Evolutionary conservation across 2,113 vertebrate species (phyloP).

Genomic region (Cyanistes caeruleus): DNA sequence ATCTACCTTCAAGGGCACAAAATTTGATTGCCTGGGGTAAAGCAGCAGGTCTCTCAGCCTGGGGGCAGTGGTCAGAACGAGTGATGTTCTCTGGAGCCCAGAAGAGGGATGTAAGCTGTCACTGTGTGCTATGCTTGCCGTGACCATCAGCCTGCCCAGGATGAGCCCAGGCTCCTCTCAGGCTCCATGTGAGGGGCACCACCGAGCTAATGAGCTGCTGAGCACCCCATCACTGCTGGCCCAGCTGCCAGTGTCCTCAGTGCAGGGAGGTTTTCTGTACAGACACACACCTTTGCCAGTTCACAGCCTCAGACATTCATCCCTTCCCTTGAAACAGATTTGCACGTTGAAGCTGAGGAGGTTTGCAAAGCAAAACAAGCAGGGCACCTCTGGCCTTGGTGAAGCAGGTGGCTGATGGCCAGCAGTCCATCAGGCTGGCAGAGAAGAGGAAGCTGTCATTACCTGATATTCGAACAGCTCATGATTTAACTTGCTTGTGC

Average conservation of each 20-base stretch:
- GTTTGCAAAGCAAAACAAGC: neutral
- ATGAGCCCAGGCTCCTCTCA: neutral
- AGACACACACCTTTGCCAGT: neutral
- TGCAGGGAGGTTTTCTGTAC: neutral
- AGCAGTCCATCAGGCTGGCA: neutral
- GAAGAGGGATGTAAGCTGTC: neutral
- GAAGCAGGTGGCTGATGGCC: fast-evolving
- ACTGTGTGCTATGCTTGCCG: neutral
- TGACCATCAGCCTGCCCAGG: neutral
- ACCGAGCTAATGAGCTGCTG: neutral
- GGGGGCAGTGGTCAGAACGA: neutral
- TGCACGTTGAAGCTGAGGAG: neutral
- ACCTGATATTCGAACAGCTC: neutral
- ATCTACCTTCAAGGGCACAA: neutral
- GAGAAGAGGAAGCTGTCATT: neutral
- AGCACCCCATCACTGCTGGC: neutral
- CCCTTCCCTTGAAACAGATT: neutral
- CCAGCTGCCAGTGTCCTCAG: neutral
- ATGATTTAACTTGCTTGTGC: neutral
- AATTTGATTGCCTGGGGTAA: neutral
- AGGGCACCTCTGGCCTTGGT: neutral
- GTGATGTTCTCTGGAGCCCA: neutral
- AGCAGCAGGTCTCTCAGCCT: neutral
- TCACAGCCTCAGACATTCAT: neutral
- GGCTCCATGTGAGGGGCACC: neutral